Evolutionary conservation across 2,113 vertebrate genomes (phyloP).

Genomic region (Psilopogon haemacephalus): DNA sequence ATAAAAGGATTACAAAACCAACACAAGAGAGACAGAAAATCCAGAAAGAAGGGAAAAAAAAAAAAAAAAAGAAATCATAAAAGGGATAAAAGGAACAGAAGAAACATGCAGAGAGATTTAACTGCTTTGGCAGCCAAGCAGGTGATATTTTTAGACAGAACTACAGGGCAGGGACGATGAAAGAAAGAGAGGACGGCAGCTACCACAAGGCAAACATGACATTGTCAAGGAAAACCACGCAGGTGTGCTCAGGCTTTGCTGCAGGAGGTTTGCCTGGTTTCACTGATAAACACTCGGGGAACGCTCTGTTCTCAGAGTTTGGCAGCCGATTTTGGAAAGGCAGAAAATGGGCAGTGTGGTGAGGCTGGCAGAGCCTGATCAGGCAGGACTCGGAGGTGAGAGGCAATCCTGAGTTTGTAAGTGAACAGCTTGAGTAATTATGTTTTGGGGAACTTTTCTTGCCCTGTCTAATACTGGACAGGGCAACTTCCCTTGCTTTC

Average conservation of each 20-base stretch:
- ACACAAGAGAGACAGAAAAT: not conserved
- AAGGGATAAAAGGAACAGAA: not conserved
- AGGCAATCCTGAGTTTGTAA: not conserved
- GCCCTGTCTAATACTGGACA: not conserved
- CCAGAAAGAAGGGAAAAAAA: not conserved
- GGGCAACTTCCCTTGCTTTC: not conserved
- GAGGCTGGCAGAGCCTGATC: not conserved
- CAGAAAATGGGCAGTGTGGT: not conserved
- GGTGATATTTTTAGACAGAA: slow-evolving; percentile 35
- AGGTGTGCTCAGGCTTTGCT: not conserved
- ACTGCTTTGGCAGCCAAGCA: not conserved
- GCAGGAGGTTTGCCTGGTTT: not conserved
- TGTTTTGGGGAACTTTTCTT: not conserved
- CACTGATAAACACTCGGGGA: not conserved
- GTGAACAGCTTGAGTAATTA: not conserved
- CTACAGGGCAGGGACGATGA: not conserved
- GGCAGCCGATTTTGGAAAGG: not conserved
- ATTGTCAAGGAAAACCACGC: not conserved
- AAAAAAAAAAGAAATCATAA: not conserved
- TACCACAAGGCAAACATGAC: not conserved
- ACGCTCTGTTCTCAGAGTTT: not conserved
- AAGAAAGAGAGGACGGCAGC: not conserved
- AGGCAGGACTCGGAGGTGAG: not conserved
- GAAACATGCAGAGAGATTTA: not conserved
- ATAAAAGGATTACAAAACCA: not conserved